Evolutionary conservation across 2,113 vertebrate species (phyloP).

Genomic region (Sceloporus tristichus): DNA sequence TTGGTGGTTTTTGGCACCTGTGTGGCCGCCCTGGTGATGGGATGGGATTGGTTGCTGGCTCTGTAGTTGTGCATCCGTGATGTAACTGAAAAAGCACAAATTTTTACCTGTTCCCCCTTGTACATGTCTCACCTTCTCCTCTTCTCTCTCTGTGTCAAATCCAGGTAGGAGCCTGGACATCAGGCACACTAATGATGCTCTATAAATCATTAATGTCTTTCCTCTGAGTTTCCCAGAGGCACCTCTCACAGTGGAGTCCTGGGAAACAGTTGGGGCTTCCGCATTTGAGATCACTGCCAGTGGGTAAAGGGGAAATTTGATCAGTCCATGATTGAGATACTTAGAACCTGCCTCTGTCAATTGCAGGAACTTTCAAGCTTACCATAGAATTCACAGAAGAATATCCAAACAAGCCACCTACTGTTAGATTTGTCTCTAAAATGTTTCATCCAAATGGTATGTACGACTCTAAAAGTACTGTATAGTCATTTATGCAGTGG

Average conservation of each 20-base stretch:
- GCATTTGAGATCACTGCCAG: background rate
- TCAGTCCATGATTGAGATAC: background rate
- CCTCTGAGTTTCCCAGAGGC: background rate
- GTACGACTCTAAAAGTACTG: conserved; percentile 52
- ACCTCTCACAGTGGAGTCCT: background rate
- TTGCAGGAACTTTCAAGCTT: conserved; percentile 96
- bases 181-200: background rate
- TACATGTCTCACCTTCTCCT: background rate
- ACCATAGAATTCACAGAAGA: conserved; percentile 99
- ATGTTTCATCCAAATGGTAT: conserved; percentile 99
- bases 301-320: background rate
- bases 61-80: too few relatives aligned
- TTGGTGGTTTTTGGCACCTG: too few relatives aligned
- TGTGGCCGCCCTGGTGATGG: too few relatives aligned
- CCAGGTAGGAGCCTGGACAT: background rate
- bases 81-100: background rate
- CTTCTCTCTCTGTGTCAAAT: background rate
- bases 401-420: conserved; percentile 98
- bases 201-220: background rate
- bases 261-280: background rate
- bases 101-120: background rate
- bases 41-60: too few relatives aligned
- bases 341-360: conserved; percentile 44
- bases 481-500: background rate
- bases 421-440: conserved; percentile 99